phyloP scores from a whole-genome alignment of 1,140 invertebrate genomes.

The Thaumatotibia leucotreta region DNA sequence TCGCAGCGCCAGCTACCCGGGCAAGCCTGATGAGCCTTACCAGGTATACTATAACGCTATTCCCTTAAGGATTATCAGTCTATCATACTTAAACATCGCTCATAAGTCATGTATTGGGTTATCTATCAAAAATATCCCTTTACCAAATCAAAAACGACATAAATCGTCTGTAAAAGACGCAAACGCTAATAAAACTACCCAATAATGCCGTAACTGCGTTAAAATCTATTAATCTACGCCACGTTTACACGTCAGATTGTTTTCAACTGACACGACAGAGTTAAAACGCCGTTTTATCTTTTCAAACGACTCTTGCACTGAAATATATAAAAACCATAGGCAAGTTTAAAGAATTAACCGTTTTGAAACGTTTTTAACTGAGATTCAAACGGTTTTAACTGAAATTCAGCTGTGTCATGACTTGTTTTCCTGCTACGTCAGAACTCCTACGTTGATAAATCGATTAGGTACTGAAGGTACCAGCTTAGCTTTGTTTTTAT shows the following conservation, averaged over 20 bases:
- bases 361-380: background rate
- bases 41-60: conserved; percentile 38
- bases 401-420: background rate
- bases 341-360: background rate
- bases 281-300: too few relatives aligned
- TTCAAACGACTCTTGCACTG: too few relatives aligned
- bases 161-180: too few relatives aligned
- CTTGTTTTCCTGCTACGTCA: background rate
- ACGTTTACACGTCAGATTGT: background rate
- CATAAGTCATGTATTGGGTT: too few relatives aligned
- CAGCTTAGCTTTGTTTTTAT: background rate
- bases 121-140: too few relatives aligned
- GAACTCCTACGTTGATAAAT: background rate
- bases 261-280: background rate
- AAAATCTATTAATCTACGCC: too few relatives aligned
- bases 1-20: conserved; percentile 92
- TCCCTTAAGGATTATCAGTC: too few relatives aligned
- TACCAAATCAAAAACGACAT: too few relatives aligned
- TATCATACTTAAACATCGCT: too few relatives aligned
- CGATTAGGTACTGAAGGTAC: background rate
- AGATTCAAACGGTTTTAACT: background rate
- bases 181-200: too few relatives aligned
- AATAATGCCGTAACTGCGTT: too few relatives aligned
- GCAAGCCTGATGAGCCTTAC: conserved; percentile 86
- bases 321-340: too few relatives aligned